These are phyloP conservation scores for Xanthorhoe spadicearia DNA, from an alignment of 2,888 invertebrate species.

Conservation along the genomic window DNA sequence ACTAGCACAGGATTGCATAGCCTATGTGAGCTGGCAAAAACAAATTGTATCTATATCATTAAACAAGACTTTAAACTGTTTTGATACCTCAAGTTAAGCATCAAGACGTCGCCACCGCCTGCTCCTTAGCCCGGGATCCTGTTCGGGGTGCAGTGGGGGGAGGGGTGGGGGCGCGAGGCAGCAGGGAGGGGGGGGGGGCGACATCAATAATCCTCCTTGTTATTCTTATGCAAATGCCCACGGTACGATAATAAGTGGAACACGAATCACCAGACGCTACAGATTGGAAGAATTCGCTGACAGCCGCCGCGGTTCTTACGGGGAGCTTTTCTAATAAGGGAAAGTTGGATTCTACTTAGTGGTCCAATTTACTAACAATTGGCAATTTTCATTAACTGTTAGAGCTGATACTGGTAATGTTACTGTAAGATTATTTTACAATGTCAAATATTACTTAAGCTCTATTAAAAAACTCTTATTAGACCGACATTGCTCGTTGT, in stretches of 20 bases:
- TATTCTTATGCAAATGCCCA: constrained; percentile 84
- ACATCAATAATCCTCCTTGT: constrained; percentile 84
- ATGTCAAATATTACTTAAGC: no score
- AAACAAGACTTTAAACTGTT: no score
- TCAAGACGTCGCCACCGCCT: constrained; percentile 42
- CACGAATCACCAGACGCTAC: constrained; percentile 82
- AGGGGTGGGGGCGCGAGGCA: constrained; percentile 28
- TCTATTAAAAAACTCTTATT: no score
- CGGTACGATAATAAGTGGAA: constrained; percentile 82
- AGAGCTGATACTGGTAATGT: not conserved
- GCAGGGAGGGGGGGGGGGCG: constrained; percentile 49
- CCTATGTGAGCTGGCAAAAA: no score
- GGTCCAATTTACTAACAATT: not conserved
- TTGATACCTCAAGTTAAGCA: not conserved
- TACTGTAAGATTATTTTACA: not conserved
- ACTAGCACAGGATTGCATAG: no score
- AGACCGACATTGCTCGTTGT: no score
- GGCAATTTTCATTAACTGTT: not conserved
- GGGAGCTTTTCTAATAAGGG: constrained; percentile 19
- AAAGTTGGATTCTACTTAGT: constrained; percentile 2
- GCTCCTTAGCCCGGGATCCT: constrained; percentile 30
- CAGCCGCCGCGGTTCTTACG: constrained; percentile 48
- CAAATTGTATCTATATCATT: no score
- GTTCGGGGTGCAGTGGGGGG: constrained; percentile 42
- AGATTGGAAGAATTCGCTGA: constrained; percentile 80